Conservation (phyloP, 2,113 vertebrate species). For the Cephalopterus ornatus region DNA sequence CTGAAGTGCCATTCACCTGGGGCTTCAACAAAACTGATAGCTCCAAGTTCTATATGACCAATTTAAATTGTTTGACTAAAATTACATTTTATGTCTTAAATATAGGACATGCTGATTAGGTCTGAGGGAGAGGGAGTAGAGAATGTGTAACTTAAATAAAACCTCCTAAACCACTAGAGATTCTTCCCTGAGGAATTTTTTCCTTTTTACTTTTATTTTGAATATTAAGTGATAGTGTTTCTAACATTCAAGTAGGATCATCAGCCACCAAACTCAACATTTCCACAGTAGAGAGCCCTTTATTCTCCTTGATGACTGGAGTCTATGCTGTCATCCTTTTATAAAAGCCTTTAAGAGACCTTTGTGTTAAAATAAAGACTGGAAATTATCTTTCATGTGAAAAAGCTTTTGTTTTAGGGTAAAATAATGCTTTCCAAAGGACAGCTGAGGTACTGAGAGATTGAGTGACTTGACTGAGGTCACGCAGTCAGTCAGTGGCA, state of each 20-base stretch:
- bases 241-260: background rate
- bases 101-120: background rate
- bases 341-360: background rate
- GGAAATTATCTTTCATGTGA: background rate
- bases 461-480: background rate
- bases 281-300: background rate
- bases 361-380: background rate
- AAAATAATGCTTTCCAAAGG: background rate
- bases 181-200: background rate
- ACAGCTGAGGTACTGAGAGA: background rate
- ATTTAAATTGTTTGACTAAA: conserved; percentile 41
- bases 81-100: conserved; percentile 27
- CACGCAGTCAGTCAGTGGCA: background rate
- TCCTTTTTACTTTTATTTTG: background rate
- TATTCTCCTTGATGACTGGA: background rate
- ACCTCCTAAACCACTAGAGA: background rate
- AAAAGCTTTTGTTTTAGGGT: background rate
- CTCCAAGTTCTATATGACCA: background rate
- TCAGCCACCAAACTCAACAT: background rate
- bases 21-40: conserved; percentile 27
- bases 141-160: conserved; percentile 1
- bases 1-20: background rate
- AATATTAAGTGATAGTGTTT: background rate
- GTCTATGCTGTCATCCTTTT: background rate
- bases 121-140: background rate